Percentiles rank a stretch among this genome's conserved stretches.
phyloP scores from a whole-genome alignment of 2,797 vertebrate genomes.

The Girardinus metallicus region DNA sequence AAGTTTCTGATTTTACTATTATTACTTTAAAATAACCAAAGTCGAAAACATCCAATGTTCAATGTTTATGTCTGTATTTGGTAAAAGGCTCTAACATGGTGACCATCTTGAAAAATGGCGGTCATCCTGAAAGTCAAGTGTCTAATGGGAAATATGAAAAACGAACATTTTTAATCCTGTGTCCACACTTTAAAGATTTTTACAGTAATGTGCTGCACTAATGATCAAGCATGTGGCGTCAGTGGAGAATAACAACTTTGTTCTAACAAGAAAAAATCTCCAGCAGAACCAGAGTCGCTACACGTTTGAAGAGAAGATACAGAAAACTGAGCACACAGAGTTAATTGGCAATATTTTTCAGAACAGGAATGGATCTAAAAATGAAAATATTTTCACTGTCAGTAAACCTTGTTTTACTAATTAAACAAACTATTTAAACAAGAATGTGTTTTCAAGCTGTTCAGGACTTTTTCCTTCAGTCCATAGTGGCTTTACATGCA shows the following conservation, averaged over 20 bases:
- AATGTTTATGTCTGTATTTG: too few species aligned
- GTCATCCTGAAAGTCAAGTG: too few species aligned
- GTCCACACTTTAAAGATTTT: too few species aligned
- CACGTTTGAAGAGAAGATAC: neutral
- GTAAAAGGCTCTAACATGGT: too few species aligned
- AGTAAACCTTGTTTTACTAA: neutral
- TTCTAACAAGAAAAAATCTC: neutral
- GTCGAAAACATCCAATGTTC: too few species aligned
- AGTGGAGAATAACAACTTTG: neutral
- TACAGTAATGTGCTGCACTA: too few species aligned
- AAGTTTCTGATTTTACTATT: too few species aligned
- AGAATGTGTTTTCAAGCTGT: neutral
- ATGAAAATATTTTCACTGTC: neutral
- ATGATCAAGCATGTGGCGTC: neutral
- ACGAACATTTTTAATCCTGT: too few species aligned
- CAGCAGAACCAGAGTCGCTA: neutral
- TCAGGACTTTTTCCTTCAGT: neutral
- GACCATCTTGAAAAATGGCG: too few species aligned
- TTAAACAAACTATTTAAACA: neutral
- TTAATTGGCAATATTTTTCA: neutral
- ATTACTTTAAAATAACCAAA: too few species aligned
- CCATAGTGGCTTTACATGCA: neutral
- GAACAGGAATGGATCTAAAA: neutral
- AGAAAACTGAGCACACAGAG: neutral
- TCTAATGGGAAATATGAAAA: too few species aligned